Percentiles rank a stretch among this genome's conserved stretches.
Conservation (phyloP, 2,113 vertebrate species). For the Aleadryas rufinucha region DNA sequence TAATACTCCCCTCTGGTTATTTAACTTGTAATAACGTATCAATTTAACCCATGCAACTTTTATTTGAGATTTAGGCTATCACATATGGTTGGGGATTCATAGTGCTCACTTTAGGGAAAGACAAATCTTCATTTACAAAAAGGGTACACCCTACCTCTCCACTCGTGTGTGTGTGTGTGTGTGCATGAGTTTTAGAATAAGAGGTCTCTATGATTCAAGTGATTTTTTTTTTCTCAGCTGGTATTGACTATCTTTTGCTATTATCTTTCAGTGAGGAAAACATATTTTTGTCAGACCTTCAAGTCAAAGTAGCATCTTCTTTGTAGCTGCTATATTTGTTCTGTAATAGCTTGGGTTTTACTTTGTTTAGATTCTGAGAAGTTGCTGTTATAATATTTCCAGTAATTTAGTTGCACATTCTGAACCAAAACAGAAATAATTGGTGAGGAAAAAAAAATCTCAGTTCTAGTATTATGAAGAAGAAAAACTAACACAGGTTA, state of each 20-base stretch:
- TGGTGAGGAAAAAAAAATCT: not conserved
- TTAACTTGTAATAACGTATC: constrained; percentile 3
- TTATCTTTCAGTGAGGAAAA: not conserved
- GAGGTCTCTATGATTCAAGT: not conserved
- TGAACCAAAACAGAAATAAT: not conserved
- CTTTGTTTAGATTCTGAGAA: constrained; percentile 23
- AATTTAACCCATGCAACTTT: not conserved
- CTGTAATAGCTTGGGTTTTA: not conserved
- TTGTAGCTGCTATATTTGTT: not conserved
- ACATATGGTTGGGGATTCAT: not conserved
- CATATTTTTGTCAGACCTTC: not conserved
- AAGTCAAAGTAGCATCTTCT: not conserved
- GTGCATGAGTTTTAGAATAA: not conserved
- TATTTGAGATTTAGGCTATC: not conserved
- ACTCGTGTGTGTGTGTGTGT: not conserved
- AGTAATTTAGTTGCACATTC: not conserved
- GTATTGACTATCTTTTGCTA: not conserved
- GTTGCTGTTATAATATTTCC: not conserved
- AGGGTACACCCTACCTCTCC: not conserved
- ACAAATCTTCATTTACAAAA: not conserved
- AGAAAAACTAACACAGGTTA: not conserved
- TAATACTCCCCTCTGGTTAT: constrained; percentile 28
- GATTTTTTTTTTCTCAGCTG: not conserved
- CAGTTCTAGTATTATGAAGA: not conserved
- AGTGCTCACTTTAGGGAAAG: not conserved